Evolutionary conservation across 2,888 invertebrate species (phyloP).

Genomic region (Phyllotreta striolata): DNA sequence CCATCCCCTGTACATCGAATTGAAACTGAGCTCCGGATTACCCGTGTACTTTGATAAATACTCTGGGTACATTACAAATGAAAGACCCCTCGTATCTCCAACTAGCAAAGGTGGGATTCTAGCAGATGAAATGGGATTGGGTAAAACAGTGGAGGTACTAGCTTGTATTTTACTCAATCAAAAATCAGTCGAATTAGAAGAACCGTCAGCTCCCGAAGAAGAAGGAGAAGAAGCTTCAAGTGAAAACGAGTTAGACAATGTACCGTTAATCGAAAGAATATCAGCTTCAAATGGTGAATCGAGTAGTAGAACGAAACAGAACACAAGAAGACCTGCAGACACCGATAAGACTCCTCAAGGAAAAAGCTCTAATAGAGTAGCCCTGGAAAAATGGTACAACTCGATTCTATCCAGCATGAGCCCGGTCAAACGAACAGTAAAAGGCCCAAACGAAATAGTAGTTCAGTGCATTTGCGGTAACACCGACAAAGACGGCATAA

Average conservation of each 20-base stretch:
- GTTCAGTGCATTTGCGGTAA: slow-evolving; percentile 62
- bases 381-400: slow-evolving; percentile 54
- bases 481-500: slow-evolving; percentile 43
- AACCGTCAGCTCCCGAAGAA: not conserved
- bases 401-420: slow-evolving; percentile 46
- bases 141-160: slow-evolving; percentile 81
- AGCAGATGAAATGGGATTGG: slow-evolving; percentile 84
- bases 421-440: slow-evolving; percentile 28
- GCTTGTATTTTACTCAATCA: slow-evolving; percentile 70
- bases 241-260: slow-evolving; percentile 24
- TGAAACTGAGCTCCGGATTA: slow-evolving; percentile 51
- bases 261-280: slow-evolving; percentile 34
- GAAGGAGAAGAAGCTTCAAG: slow-evolving; percentile 11
- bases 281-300: slow-evolving; percentile 29
- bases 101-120: slow-evolving; percentile 71
- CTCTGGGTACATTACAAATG: slow-evolving; percentile 59
- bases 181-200: slow-evolving; percentile 38
- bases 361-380: slow-evolving; percentile 48
- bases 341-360: slow-evolving; percentile 44
- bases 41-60: slow-evolving; percentile 59
- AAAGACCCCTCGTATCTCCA: slow-evolving; percentile 54
- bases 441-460: slow-evolving; percentile 22
- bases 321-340: slow-evolving; percentile 39
- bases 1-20: slow-evolving; percentile 53
- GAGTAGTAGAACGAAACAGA: not conserved